Evolutionary conservation across 2,113 vertebrate species (phyloP).

Genomic region (Xiphorhynchus elegans): DNA sequence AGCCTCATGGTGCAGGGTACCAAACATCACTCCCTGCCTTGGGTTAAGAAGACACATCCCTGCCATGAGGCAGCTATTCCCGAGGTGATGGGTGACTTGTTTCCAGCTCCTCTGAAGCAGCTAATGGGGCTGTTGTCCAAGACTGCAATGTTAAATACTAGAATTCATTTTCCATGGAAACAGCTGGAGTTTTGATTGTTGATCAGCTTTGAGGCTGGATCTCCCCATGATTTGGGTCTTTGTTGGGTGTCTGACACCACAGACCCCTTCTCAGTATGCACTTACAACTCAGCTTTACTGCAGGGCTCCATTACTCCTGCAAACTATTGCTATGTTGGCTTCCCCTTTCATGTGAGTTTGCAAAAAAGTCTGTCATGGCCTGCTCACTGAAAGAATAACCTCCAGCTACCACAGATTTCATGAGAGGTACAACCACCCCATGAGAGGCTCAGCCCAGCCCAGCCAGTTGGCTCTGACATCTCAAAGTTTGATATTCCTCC

Average conservation of each 20-base stretch:
- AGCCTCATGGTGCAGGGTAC: background rate
- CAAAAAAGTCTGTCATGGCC: background rate
- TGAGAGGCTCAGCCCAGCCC: background rate
- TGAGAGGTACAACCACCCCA: rapidly evolving
- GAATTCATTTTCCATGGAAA: background rate
- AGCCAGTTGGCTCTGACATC: rapidly evolving
- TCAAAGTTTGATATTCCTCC: background rate
- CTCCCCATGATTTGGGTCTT: background rate
- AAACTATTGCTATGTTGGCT: background rate
- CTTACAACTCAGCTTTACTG: background rate
- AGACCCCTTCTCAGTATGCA: background rate
- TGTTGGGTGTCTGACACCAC: background rate
- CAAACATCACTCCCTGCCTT: background rate
- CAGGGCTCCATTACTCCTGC: background rate
- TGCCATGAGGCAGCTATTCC: background rate
- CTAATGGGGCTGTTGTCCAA: background rate
- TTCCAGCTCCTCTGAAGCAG: background rate
- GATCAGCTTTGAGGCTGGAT: background rate
- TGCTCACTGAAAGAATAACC: background rate
- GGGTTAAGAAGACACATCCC: background rate
- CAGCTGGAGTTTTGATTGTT: background rate
- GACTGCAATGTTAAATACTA: background rate
- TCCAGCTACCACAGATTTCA: background rate
- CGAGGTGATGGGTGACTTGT: rapidly evolving
- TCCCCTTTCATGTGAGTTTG: background rate